phyloP scores from a whole-genome alignment of 2,888 invertebrate genomes.

The Aporophyla nigra region DNA sequence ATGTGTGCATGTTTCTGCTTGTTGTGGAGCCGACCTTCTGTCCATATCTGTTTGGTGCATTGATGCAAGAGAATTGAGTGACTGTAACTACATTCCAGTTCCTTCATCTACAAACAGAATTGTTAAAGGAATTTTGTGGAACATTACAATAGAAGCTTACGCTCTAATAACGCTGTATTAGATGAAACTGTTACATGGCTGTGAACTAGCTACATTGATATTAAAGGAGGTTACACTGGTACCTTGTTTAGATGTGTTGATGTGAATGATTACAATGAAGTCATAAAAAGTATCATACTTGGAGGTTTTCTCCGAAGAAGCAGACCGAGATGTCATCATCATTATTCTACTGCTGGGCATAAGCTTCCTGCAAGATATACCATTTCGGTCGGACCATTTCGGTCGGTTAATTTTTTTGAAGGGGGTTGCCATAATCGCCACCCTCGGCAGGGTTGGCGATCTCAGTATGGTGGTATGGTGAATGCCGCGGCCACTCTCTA shows the following conservation, averaged over 20 bases:
- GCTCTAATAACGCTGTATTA: constrained; percentile 12
- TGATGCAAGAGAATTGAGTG: constrained; percentile 23
- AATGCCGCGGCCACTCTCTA: too few species aligned
- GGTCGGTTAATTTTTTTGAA: too few species aligned
- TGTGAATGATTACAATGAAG: not conserved
- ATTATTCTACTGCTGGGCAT: too few species aligned
- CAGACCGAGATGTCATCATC: not conserved
- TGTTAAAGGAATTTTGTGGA: constrained; percentile 9
- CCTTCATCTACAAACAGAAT: constrained; percentile 19
- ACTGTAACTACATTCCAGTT: constrained; percentile 8
- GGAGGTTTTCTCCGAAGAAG: too few species aligned
- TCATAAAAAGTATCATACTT: not conserved
- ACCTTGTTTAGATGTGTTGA: not conserved
- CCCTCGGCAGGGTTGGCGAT: too few species aligned
- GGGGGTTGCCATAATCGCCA: too few species aligned
- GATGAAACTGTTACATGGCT: not conserved
- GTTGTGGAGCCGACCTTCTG: not conserved
- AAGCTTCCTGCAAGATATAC: too few species aligned
- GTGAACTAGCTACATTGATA: not conserved
- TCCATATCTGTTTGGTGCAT: not conserved
- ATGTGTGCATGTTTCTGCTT: not conserved
- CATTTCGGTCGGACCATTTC: too few species aligned
- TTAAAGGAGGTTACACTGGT: not conserved
- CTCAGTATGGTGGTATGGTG: too few species aligned
- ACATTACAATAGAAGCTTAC: not conserved